Percentiles rank a stretch among this genome's conserved stretches.
phyloP scores from a whole-genome alignment of 2,797 vertebrate genomes.

The Peromyscus melanophrys region DNA sequence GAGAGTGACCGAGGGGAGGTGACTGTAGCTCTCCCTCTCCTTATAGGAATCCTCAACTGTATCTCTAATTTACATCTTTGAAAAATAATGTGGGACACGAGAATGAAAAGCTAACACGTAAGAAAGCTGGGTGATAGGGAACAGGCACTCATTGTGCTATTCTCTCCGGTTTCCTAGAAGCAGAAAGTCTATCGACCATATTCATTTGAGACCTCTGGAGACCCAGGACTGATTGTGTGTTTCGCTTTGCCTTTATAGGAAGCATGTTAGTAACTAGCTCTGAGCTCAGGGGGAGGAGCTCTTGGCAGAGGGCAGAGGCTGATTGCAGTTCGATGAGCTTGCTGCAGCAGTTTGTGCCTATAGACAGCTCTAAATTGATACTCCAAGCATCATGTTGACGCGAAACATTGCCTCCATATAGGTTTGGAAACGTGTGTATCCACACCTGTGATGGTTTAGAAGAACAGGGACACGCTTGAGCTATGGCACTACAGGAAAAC shows the following conservation, averaged over 20 bases:
- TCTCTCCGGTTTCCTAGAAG: not conserved
- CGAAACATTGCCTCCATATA: not conserved
- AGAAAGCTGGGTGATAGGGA: not conserved
- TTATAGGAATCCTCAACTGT: not conserved
- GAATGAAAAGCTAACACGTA: not conserved
- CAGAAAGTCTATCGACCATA: not conserved
- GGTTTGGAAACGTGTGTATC: not conserved
- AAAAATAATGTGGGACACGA: conserved; percentile 43
- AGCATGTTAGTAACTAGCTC: not conserved
- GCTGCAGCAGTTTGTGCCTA: not conserved
- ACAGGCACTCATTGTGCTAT: not conserved
- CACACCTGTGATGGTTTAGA: not conserved
- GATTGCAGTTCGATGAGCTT: not conserved
- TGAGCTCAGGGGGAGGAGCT: not conserved
- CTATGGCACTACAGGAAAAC: not conserved
- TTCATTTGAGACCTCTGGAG: conserved; percentile 46
- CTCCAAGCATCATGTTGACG: not conserved
- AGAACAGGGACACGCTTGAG: not conserved
- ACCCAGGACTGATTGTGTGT: not conserved
- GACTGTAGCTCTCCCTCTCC: not conserved
- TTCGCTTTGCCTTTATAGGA: conserved; percentile 27
- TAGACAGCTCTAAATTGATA: not conserved
- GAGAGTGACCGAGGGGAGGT: not conserved
- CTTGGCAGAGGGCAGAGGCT: not conserved
- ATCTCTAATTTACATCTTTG: conserved; percentile 44